Evolutionary conservation across 1,140 invertebrate genomes (phyloP).

Genomic region (Drosophila paulistorum): DNA sequence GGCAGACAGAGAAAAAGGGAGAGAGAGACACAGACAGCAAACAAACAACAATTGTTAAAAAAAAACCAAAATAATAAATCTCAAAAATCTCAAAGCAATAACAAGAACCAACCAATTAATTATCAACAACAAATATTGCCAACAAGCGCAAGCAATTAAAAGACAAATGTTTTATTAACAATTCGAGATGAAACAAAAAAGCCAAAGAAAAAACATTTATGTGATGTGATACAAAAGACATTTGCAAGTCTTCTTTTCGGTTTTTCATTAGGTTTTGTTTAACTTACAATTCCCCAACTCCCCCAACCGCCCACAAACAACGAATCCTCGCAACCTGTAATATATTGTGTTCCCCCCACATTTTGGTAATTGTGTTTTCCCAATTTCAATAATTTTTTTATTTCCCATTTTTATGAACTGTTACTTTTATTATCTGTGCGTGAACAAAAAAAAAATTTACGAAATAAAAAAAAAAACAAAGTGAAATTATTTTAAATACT

Average conservation of each 20-base stretch:
- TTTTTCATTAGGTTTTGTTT: conserved; percentile 40
- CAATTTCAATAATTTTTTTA: conserved; percentile 18
- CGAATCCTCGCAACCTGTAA: not conserved
- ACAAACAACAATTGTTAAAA: conserved; percentile 3
- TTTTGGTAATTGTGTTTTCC: conserved; percentile 51
- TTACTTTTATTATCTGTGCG: conserved; percentile 27
- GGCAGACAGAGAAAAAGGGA: conserved; percentile 2
- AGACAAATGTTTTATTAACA: conserved; percentile 31
- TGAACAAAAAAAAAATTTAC: not conserved
- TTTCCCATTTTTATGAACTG: conserved; percentile 51
- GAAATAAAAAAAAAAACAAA: not conserved
- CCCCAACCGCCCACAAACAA: not conserved
- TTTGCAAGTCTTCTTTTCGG: conserved; percentile 55
- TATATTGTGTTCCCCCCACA: conserved; percentile 19
- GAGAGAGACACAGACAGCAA: not conserved
- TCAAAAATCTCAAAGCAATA: conserved; percentile 12
- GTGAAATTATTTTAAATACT: conserved; percentile 9
- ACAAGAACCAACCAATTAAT: conserved; percentile 14
- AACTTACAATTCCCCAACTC: not conserved
- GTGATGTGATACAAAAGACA: conserved; percentile 74
- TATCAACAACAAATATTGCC: not conserved
- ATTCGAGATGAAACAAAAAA: conserved; percentile 14
- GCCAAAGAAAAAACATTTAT: conserved; percentile 25
- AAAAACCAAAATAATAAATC: not conserved
- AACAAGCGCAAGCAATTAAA: conserved; percentile 26